phyloP scores from a whole-genome alignment of 2,113 vertebrate genomes.

The Chloropsis hardwickii region DNA sequence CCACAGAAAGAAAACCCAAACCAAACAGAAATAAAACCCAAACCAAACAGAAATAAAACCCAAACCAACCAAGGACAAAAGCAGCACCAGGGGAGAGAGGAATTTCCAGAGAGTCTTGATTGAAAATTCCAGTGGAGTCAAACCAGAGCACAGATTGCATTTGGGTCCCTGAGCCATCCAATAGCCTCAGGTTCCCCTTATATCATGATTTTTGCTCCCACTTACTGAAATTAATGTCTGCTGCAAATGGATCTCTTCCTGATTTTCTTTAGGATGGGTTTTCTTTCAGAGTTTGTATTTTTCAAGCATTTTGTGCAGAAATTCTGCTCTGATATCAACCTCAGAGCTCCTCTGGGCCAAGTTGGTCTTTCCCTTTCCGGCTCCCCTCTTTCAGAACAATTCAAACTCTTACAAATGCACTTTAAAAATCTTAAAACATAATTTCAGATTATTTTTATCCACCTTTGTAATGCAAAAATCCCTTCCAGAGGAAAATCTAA shows the following conservation, averaged over 20 bases:
- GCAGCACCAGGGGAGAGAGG: not conserved
- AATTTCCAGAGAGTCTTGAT: accelerated
- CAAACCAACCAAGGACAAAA: not conserved
- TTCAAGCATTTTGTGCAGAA: not conserved
- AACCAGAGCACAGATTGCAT: not conserved
- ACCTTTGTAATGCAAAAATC: not conserved
- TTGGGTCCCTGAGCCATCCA: not conserved
- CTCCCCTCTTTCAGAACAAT: not conserved
- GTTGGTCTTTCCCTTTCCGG: accelerated
- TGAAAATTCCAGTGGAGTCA: not conserved
- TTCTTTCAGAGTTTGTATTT: not conserved
- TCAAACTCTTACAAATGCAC: not conserved
- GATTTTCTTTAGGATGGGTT: not conserved
- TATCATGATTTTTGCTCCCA: not conserved
- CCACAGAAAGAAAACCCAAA: not conserved
- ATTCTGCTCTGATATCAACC: not conserved
- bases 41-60: too few relatives aligned
- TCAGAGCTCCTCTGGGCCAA: not conserved
- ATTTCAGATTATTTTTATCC: not conserved
- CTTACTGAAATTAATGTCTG: not conserved
- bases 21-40: too few relatives aligned
- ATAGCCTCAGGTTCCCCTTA: too few relatives aligned
- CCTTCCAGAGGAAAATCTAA: not conserved
- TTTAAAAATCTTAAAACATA: not conserved
- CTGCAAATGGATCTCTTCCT: not conserved